Percentiles rank a stretch among this genome's conserved stretches.
Conservation (phyloP, 2,797 vertebrate species). For the Gambelia wislizenii region DNA sequence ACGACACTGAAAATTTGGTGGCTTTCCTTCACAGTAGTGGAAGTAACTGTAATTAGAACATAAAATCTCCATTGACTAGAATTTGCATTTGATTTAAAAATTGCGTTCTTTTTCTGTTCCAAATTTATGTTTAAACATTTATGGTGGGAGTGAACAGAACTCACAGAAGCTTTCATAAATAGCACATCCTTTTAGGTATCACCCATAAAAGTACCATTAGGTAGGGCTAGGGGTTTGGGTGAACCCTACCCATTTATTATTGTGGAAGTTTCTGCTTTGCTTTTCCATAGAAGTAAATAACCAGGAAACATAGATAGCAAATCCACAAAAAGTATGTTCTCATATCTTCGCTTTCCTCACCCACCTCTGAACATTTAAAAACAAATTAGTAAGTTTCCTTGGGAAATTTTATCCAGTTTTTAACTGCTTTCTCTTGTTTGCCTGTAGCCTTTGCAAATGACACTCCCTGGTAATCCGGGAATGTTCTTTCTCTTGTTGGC, state of each 20-base stretch:
- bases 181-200: not conserved
- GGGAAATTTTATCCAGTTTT: slow-evolving; percentile 29
- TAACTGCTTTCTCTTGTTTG: not conserved
- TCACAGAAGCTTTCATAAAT: not conserved
- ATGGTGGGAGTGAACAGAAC: not conserved
- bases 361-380: not conserved
- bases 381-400: slow-evolving; percentile 1
- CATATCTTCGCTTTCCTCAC: not conserved
- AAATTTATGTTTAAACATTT: not conserved
- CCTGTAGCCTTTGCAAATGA: no score
- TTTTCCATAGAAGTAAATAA: not conserved
- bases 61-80: not conserved
- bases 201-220: not conserved
- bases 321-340: not conserved
- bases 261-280: not conserved
- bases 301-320: not conserved
- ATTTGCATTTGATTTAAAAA: not conserved
- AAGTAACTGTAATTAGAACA: not conserved
- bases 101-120: not conserved
- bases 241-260: not conserved
- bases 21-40: not conserved
- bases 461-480: no score
- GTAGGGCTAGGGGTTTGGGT: not conserved
- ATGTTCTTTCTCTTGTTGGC: not conserved
- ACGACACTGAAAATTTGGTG: not conserved